Evolutionary conservation across 2,888 invertebrate species (phyloP).

Genomic region (Ornithoptera alexandrae): DNA sequence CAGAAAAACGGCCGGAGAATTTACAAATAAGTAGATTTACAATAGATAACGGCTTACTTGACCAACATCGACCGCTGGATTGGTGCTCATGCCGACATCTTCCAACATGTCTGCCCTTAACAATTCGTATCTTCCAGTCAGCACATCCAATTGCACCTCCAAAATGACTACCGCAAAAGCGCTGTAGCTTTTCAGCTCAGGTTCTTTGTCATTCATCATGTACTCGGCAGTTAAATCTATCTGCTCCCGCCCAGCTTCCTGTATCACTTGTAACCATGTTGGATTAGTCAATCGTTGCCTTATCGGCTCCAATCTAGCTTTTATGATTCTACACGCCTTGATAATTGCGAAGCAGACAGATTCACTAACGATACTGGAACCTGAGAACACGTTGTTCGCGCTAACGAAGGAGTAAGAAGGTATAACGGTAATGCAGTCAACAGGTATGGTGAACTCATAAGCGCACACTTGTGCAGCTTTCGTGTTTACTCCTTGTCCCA

Average conservation of each 20-base stretch:
- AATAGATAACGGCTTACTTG: slow-evolving; percentile 63
- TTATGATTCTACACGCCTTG: slow-evolving; percentile 80
- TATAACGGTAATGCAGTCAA: slow-evolving; percentile 81
- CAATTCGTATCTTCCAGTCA: slow-evolving; percentile 84
- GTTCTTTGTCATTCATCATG: slow-evolving; percentile 78
- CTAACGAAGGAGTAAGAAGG: slow-evolving; percentile 79
- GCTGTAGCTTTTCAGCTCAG: slow-evolving; percentile 72
- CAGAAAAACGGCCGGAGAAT: too few relatives aligned
- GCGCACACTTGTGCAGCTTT: slow-evolving; percentile 89
- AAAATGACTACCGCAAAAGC: slow-evolving; percentile 81
- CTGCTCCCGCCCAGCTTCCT: slow-evolving; percentile 72
- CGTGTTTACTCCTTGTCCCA: slow-evolving; percentile 90
- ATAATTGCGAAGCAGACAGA: slow-evolving; percentile 77
- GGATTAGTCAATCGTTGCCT: slow-evolving; percentile 68
- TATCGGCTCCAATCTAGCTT: slow-evolving; percentile 79
- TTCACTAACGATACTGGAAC: slow-evolving; percentile 85
- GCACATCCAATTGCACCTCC: slow-evolving; percentile 84
- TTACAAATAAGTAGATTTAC: too few relatives aligned
- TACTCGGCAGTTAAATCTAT: slow-evolving; percentile 82
- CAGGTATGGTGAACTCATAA: slow-evolving; percentile 83
- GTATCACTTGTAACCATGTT: slow-evolving; percentile 80
- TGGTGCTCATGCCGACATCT: slow-evolving; percentile 84
- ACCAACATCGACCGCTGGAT: slow-evolving; percentile 84
- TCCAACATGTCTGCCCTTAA: slow-evolving; percentile 83
- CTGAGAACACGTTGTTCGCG: slow-evolving; percentile 82